Conservation (phyloP, 2,113 vertebrate genomes). For the Nothocercus julius region DNA sequence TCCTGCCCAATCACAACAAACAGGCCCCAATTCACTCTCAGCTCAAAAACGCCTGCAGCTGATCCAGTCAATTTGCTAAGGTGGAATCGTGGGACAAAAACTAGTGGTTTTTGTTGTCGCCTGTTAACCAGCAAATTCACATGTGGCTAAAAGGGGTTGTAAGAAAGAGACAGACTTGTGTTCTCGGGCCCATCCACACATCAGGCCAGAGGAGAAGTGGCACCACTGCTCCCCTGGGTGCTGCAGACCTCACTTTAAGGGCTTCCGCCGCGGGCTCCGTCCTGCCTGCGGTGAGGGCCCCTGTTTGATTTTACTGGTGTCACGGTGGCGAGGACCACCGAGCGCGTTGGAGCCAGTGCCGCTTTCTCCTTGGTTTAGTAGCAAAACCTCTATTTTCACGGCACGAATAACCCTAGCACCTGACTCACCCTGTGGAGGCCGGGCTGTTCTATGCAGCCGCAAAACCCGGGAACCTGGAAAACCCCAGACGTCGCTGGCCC, state of each 20-base stretch:
- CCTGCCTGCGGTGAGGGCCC: background rate
- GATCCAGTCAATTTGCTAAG: background rate
- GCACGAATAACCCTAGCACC: background rate
- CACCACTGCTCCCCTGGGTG: background rate
- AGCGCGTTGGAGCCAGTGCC: background rate
- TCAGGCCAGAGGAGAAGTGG: background rate
- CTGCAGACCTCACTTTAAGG: background rate
- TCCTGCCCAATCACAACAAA: background rate
- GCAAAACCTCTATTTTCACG: background rate
- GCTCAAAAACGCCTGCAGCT: background rate
- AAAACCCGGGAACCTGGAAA: background rate
- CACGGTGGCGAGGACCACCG: background rate
- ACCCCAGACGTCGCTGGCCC: background rate
- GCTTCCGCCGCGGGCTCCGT: background rate
- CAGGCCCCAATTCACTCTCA: background rate
- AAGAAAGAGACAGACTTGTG: background rate
- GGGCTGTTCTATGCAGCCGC: background rate
- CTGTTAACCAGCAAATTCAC: background rate
- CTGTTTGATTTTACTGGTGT: background rate
- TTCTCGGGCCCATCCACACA: background rate
- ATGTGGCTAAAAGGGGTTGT: background rate
- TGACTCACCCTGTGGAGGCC: background rate
- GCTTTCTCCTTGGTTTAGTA: constrained; percentile 21
- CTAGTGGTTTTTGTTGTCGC: background rate
- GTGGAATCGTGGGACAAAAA: background rate